Evolutionary conservation across 2,113 vertebrate genomes (phyloP).

Genomic region (Crypturellus undulatus): DNA sequence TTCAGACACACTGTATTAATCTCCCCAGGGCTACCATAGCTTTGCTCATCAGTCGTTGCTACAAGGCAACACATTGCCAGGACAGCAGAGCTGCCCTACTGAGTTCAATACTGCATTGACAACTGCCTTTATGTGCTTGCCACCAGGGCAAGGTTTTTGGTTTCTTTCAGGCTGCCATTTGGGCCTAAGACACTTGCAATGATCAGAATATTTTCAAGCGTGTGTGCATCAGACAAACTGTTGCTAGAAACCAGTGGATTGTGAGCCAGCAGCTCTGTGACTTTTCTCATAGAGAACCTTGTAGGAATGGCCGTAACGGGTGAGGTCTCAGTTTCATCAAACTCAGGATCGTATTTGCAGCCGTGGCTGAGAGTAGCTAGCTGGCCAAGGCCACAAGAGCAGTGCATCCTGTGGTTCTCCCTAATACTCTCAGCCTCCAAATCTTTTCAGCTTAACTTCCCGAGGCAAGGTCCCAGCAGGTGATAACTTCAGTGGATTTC

Average conservation of each 20-base stretch:
- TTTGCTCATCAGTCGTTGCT: neutral
- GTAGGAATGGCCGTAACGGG: neutral
- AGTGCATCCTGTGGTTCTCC: neutral
- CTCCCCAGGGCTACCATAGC: constrained; percentile 41
- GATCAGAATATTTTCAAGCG: constrained; percentile 2
- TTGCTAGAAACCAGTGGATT: neutral
- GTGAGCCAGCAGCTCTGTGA: neutral
- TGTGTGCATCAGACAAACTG: neutral
- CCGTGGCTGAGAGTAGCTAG: neutral
- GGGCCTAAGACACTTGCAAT: neutral
- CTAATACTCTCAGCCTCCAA: neutral
- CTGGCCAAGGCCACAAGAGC: neutral
- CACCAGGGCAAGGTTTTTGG: neutral
- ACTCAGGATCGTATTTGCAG: neutral
- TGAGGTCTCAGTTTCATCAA: neutral
- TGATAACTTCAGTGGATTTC: neutral
- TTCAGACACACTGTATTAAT: constrained; percentile 18
- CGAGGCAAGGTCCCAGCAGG: neutral
- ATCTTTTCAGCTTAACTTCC: neutral
- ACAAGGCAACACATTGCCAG: constrained; percentile 33
- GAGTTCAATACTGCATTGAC: neutral
- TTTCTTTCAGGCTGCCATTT: neutral
- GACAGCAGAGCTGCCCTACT: constrained; percentile 12
- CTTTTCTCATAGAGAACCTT: neutral
- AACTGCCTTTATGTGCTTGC: neutral